Evolutionary conservation across 1,140 invertebrate genomes (phyloP), one percentile per base, ranked within the genome.

Genomic region (Eumaeus atala): DNA sequence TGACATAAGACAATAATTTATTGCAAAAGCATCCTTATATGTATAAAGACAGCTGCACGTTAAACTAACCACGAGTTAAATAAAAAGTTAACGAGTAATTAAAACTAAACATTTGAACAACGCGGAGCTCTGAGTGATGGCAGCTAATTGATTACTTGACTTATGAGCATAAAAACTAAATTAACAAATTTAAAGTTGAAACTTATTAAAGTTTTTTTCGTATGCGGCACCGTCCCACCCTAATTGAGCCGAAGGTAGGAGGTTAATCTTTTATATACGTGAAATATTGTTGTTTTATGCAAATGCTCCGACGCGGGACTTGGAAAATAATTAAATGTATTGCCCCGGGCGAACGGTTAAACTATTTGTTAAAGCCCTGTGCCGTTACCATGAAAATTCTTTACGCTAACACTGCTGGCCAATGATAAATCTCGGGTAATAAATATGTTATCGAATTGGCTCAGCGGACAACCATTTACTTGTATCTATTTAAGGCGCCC

Each of bases 241-340:
- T 75, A 82, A 79, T 82, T 82, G 77, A 79, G 76, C 72, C 36
- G 61, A 70, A 74, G 70, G 69, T 69, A 76, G 70, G 66, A 81
- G 74, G 77, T 81, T 83, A 84, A 83, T 78, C 80, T 74, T 70
- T 74, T 72, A 70, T 74, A 64, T 67, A 67, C 65, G 77, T 86
- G 78, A 86, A 76, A 74, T 84, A 86, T 86, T 67, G 70, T 77
- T 72, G 61, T 79, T 81, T 86, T 78, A 86, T 86, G 83, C 80
- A 84, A 86, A 86, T 83, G 70, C 16, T 53, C 56, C 12, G 62
- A 58, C 62, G 62, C 70, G 56, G 59, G 74, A 65, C 72, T 74
- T 63, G 70, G 64, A 33, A 76, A 81, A 77, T 84, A 84, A 86
- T 86, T 86, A 86, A 84, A 80, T 75, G 74, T 67, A 64, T 51